phyloP scores from a whole-genome alignment of 2,113 vertebrate genomes.

The Trachemys scripta region DNA sequence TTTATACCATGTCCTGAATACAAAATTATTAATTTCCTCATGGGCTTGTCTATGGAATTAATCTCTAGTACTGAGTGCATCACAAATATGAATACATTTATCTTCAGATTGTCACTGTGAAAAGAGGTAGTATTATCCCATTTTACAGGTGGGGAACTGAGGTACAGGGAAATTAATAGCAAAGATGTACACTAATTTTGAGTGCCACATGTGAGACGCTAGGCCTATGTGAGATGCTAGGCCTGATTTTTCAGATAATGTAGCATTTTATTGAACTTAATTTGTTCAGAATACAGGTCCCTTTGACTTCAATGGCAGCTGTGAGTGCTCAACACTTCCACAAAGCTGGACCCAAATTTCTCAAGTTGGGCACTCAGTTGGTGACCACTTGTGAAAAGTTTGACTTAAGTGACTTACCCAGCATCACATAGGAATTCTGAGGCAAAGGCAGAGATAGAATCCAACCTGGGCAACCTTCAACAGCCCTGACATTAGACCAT shows the following conservation, averaged over 20 bases:
- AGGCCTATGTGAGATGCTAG: neutral
- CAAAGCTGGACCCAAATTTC: neutral
- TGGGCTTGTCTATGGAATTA: neutral
- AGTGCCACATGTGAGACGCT: neutral
- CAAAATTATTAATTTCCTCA: neutral
- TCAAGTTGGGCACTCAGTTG: neutral
- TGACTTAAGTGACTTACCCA: fast-evolving
- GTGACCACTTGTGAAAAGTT: neutral
- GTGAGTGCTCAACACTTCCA: neutral
- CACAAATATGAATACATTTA: neutral
- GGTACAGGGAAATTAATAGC: neutral
- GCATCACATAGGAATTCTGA: neutral
- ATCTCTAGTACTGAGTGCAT: neutral
- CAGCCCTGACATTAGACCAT: neutral
- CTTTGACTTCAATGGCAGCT: neutral
- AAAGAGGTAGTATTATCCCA: neutral
- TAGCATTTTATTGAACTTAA: neutral
- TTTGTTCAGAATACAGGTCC: neutral
- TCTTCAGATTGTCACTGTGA: neutral
- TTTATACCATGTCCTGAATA: neutral
- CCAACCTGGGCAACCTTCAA: neutral
- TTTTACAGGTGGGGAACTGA: neutral
- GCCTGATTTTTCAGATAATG: neutral
- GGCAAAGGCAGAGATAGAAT: neutral
- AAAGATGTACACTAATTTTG: neutral